phyloP scores from a whole-genome alignment of 2,113 vertebrate genomes.

The Dermatemys mawii region DNA sequence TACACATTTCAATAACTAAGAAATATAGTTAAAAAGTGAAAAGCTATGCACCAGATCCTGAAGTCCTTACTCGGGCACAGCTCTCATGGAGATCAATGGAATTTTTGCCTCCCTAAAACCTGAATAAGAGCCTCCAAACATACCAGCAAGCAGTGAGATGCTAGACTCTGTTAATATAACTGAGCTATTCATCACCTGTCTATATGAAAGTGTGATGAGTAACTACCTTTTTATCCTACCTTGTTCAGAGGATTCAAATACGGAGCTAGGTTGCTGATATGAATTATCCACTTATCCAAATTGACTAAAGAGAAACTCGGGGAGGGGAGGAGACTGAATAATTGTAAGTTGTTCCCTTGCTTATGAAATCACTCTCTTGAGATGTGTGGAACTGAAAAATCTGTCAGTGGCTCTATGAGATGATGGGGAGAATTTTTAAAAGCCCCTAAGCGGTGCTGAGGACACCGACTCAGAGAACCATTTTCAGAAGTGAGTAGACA shows the following conservation, averaged over 20 bases:
- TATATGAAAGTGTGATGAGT: background rate
- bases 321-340: background rate
- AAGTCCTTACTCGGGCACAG: background rate
- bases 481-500: background rate
- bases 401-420: background rate
- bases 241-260: background rate
- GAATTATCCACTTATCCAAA: background rate
- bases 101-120: slow-evolving; percentile 22
- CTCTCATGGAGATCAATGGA: background rate
- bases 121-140: slow-evolving; percentile 18
- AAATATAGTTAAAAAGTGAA: background rate
- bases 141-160: background rate
- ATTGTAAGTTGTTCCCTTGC: background rate
- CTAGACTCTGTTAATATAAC: background rate
- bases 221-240: background rate
- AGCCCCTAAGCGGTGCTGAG: background rate
- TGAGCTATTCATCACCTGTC: background rate
- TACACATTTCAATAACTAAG: background rate
- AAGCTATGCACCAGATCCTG: accelerated
- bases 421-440: background rate
- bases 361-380: slow-evolving; percentile 11
- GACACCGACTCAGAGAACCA: background rate
- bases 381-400: background rate
- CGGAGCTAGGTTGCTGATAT: background rate
- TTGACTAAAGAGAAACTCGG: slow-evolving; percentile 9